Percentiles rank a stretch among this genome's conserved stretches.
These are phyloP conservation scores for Pseudopleuronectes americanus DNA, from an alignment of 2,797 vertebrate genomes.

Conservation along the genomic window DNA sequence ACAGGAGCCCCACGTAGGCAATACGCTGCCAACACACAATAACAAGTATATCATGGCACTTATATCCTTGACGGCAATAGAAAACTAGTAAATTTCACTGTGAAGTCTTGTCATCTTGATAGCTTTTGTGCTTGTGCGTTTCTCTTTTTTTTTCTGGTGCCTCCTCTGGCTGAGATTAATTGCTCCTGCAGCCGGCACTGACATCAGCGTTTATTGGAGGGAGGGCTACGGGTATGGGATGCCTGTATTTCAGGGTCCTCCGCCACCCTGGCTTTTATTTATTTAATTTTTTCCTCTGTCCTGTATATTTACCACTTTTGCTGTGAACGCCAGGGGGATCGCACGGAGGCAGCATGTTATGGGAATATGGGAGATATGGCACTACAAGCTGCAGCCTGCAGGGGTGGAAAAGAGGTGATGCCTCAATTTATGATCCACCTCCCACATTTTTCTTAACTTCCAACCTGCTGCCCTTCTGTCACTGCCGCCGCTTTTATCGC, in stretches of 20 bases:
- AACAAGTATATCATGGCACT: slow-evolving; percentile 73
- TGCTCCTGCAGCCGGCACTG: slow-evolving; percentile 66
- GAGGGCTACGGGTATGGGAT: slow-evolving; percentile 58
- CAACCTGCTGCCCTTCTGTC: slow-evolving; percentile 45
- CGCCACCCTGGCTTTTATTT: slow-evolving; percentile 9
- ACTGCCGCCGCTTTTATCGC: slow-evolving; percentile 41
- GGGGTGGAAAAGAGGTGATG: slow-evolving; percentile 42
- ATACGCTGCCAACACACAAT: slow-evolving; percentile 62
- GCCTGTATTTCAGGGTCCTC: slow-evolving; percentile 67
- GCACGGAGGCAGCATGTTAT: slow-evolving; percentile 46
- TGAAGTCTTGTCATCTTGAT: slow-evolving; percentile 78
- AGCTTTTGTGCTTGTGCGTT: slow-evolving; percentile 75
- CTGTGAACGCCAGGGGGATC: slow-evolving; percentile 50
- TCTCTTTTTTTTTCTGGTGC: slow-evolving; percentile 52
- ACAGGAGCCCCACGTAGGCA: slow-evolving; percentile 45
- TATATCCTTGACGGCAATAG: slow-evolving; percentile 69
- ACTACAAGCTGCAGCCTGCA: slow-evolving; percentile 40
- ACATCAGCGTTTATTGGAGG: slow-evolving; percentile 80
- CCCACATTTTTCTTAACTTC: slow-evolving; percentile 53
- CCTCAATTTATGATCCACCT: slow-evolving; percentile 61
- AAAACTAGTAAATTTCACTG: slow-evolving; percentile 72
- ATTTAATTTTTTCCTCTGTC: slow-evolving; percentile 23
- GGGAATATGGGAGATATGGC: slow-evolving; percentile 53
- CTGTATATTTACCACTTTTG: slow-evolving; percentile 60
- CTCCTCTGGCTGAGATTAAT: slow-evolving; percentile 81